Conservation (phyloP, 2,113 vertebrate genomes). For the Rhombomys opimus region DNA sequence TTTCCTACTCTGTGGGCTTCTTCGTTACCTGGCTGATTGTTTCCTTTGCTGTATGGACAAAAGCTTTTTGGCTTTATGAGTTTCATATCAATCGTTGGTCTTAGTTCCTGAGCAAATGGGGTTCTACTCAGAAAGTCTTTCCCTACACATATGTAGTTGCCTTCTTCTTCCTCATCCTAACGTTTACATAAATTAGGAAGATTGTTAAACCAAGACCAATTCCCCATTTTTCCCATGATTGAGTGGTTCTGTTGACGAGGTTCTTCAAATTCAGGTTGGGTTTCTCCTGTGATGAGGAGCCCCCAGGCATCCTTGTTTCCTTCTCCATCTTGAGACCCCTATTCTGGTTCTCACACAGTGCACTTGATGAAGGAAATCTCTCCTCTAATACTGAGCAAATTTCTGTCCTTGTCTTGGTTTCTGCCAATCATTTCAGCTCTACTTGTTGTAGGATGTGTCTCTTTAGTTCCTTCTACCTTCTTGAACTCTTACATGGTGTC, state of each 20-base stretch:
- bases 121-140: neutral
- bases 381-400: slow-evolving; percentile 26
- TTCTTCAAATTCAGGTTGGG: neutral
- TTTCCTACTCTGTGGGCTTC: neutral
- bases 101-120: neutral
- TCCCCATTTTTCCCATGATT: neutral
- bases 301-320: neutral
- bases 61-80: neutral
- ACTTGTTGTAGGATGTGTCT: neutral
- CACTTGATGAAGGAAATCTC: neutral
- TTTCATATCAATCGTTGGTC: neutral
- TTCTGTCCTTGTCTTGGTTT: neutral
- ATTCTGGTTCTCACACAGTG: neutral
- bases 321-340: neutral
- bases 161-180: neutral
- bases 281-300: neutral
- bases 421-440: slow-evolving; percentile 6
- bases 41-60: neutral
- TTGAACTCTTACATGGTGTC: neutral
- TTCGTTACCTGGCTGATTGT: neutral
- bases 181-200: neutral
- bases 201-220: neutral
- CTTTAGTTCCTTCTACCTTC: neutral
- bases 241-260: neutral
- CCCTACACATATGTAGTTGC: neutral